A percentile compares a stretch with the other conserved stretches of the same genome.
phyloP scores from a whole-genome alignment of 2,797 vertebrate species.

The Pelodytes ibericus region DNA sequence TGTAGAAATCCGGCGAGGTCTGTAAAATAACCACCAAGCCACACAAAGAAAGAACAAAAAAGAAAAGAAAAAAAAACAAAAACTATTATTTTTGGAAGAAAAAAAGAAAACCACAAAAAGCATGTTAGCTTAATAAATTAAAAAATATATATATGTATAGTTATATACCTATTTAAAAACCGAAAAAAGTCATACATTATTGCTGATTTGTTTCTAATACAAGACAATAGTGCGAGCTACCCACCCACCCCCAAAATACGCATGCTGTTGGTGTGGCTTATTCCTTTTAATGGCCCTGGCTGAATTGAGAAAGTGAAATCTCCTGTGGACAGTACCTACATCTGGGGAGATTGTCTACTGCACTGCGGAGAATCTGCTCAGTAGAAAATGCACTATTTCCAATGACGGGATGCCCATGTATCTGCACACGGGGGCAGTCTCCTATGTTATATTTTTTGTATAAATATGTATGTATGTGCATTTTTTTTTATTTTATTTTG shows the following conservation, averaged over 20 bases:
- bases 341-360: constrained; percentile 7
- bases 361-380: constrained; percentile 38
- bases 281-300: constrained; percentile 3
- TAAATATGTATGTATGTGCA: constrained; percentile 71
- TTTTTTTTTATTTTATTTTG: constrained; percentile 59
- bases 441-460: constrained; percentile 54
- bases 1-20: constrained; percentile 14
- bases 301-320: neutral
- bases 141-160: constrained; percentile 53
- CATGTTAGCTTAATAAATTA: constrained; percentile 56
- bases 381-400: constrained; percentile 50
- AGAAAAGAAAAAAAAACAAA: constrained; percentile 29
- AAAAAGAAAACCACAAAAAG: too few species aligned
- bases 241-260: constrained; percentile 19
- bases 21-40: constrained; percentile 6
- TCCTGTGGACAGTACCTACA: constrained; percentile 6
- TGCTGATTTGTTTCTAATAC: constrained; percentile 22
- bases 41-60: neutral
- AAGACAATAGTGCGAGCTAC: neutral
- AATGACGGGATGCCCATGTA: constrained; percentile 16
- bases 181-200: constrained; percentile 6
- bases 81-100: constrained; percentile 47
- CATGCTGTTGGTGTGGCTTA: constrained; percentile 35
- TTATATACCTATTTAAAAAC: constrained; percentile 53
- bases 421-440: constrained; percentile 35